Evolutionary conservation across 2,797 vertebrate genomes (phyloP).

Genomic region (Erethizon dorsatum): DNA sequence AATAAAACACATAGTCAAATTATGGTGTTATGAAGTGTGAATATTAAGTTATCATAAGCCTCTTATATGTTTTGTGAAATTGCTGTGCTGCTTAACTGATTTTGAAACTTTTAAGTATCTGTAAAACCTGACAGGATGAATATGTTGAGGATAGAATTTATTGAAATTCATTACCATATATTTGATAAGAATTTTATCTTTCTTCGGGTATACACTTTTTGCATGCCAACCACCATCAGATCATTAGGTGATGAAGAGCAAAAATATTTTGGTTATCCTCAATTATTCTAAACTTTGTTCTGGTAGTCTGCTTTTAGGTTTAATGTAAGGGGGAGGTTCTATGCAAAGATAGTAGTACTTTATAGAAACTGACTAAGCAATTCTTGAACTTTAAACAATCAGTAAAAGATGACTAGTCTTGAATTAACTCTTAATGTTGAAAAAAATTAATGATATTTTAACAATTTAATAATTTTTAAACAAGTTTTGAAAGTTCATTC

Average conservation of each 20-base stretch:
- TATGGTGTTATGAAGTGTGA: not conserved
- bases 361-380: not conserved
- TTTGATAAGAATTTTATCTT: not conserved
- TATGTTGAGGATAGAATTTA: slow-evolving; percentile 19
- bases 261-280: not conserved
- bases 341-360: not conserved
- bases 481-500: not conserved
- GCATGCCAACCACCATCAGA: not conserved
- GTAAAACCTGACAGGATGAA: not conserved
- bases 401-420: not conserved
- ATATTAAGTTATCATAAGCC: not conserved
- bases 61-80: slow-evolving; percentile 45
- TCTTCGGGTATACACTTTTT: not conserved
- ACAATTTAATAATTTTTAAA: slow-evolving; percentile 9
- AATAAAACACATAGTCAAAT: slow-evolving; percentile 5
- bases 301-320: not conserved
- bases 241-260: not conserved
- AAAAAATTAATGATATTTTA: slow-evolving; percentile 19
- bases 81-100: not conserved
- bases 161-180: not conserved
- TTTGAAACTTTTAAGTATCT: slow-evolving; percentile 1
- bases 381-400: slow-evolving; percentile 20
- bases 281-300: not conserved
- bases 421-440: slow-evolving; percentile 22
- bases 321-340: not conserved